Percentiles rank a stretch among this genome's conserved stretches.
Conservation (phyloP, 2,888 invertebrate species). For the Galerucella pusilla region DNA sequence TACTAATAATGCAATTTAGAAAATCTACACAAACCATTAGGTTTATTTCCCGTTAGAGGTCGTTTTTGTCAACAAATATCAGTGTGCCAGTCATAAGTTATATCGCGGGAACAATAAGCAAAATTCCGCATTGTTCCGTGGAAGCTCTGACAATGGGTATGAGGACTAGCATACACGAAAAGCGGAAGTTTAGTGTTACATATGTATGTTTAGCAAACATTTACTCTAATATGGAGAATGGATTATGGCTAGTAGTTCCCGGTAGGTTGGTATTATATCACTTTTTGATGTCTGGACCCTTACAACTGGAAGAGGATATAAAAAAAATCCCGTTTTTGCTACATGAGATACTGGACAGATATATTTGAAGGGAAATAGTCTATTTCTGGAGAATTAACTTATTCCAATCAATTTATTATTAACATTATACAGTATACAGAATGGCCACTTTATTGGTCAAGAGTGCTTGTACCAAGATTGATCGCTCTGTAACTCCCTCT, state of each 20-base stretch:
- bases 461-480: too few species aligned
- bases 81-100: constrained; percentile 59
- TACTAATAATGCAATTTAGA: constrained; percentile 11
- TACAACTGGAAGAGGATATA: not conserved
- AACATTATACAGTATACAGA: too few species aligned
- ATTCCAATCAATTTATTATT: too few species aligned
- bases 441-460: too few species aligned
- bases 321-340: too few species aligned
- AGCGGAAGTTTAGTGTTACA: constrained; percentile 45
- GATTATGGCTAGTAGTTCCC: constrained; percentile 42
- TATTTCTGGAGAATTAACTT: too few species aligned
- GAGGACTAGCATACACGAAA: constrained; percentile 39
- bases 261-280: constrained; percentile 31
- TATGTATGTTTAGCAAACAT: constrained; percentile 47
- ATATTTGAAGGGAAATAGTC: too few species aligned
- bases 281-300: constrained; percentile 22
- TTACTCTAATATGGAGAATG: constrained; percentile 47
- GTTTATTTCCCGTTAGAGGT: constrained; percentile 32
- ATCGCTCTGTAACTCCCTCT: too few species aligned
- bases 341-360: too few species aligned
- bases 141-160: constrained; percentile 52
- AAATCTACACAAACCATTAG: constrained; percentile 30
- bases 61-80: constrained; percentile 49
- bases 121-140: constrained; percentile 57
- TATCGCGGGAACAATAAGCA: constrained; percentile 57